phyloP scores from a whole-genome alignment of 2,113 vertebrate species.

The Sialia sialis region DNA sequence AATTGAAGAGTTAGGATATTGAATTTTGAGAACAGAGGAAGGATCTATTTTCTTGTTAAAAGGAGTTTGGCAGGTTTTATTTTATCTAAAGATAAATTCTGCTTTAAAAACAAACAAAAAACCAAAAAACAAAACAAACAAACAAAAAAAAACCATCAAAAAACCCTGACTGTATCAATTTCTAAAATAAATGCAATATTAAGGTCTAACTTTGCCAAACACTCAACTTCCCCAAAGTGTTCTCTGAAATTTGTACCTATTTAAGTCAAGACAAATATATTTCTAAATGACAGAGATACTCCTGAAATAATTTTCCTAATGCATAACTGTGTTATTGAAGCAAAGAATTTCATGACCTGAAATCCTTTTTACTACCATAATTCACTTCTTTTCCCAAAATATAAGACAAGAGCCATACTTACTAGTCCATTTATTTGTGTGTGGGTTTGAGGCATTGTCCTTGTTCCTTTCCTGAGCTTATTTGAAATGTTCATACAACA shows the following conservation, averaged over 20 bases:
- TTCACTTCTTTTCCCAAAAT: neutral
- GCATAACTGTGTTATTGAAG: neutral
- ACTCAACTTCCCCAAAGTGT: neutral
- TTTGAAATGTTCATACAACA: neutral
- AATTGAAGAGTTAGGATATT: neutral
- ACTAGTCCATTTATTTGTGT: neutral
- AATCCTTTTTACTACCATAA: neutral
- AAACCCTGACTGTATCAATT: neutral
- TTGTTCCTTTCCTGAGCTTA: neutral
- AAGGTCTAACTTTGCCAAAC: neutral
- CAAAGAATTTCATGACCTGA: neutral
- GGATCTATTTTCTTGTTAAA: neutral
- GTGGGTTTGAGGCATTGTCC: fast-evolving
- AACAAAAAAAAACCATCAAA: too few relatives aligned
- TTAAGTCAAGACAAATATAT: neutral
- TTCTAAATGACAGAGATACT: neutral
- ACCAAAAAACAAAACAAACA: too few relatives aligned
- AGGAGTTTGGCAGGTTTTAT: neutral
- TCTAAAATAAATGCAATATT: neutral
- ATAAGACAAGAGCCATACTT: neutral
- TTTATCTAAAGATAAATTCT: neutral
- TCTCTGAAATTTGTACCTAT: neutral
- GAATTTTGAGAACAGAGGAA: neutral
- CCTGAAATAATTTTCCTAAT: neutral
- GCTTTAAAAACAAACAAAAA: neutral